Percentiles rank a stretch among this genome's conserved stretches.
These are phyloP conservation scores for Pseudopipra pipra DNA, from an alignment of 2,113 vertebrate genomes.

Conservation along the genomic window DNA sequence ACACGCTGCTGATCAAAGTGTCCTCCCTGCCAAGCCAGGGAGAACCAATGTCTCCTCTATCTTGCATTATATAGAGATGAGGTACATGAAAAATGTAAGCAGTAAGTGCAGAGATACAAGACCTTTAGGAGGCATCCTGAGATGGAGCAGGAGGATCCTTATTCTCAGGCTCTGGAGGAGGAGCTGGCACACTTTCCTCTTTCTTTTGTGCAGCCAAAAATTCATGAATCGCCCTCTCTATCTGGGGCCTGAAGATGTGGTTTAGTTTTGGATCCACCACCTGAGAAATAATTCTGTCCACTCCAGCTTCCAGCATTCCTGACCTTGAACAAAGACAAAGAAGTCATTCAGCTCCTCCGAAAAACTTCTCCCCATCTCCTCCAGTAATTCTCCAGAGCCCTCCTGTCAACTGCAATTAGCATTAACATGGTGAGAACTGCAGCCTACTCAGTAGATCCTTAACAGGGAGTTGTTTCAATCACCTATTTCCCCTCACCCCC, in stretches of 20 bases:
- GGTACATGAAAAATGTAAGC: not conserved
- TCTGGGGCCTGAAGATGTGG: constrained; percentile 92
- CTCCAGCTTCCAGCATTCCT: constrained; percentile 90
- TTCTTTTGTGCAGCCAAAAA: constrained; percentile 84
- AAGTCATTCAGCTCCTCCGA: constrained; percentile 72
- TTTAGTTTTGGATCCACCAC: constrained; percentile 89
- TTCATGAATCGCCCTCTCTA: constrained; percentile 93
- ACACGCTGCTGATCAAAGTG: not conserved
- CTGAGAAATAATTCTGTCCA: constrained; percentile 96
- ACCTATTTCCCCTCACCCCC: constrained; percentile 10
- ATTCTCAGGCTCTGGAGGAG: constrained; percentile 81
- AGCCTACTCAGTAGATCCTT: constrained; percentile 41
- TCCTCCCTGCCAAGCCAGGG: not conserved
- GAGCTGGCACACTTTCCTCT: constrained; percentile 77
- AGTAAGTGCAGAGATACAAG: not conserved
- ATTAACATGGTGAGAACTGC: constrained; percentile 30
- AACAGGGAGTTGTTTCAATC: constrained; percentile 21
- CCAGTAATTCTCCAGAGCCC: constrained; percentile 29
- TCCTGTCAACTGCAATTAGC: constrained; percentile 80
- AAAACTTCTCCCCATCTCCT: constrained; percentile 46
- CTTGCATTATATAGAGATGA: not conserved
- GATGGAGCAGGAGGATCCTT: constrained; percentile 79
- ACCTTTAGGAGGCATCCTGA: constrained; percentile 88
- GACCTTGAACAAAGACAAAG: constrained; percentile 88
- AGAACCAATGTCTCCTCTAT: not conserved